Conservation (phyloP, 2,113 vertebrate genomes). For the Xiphias gladius region DNA sequence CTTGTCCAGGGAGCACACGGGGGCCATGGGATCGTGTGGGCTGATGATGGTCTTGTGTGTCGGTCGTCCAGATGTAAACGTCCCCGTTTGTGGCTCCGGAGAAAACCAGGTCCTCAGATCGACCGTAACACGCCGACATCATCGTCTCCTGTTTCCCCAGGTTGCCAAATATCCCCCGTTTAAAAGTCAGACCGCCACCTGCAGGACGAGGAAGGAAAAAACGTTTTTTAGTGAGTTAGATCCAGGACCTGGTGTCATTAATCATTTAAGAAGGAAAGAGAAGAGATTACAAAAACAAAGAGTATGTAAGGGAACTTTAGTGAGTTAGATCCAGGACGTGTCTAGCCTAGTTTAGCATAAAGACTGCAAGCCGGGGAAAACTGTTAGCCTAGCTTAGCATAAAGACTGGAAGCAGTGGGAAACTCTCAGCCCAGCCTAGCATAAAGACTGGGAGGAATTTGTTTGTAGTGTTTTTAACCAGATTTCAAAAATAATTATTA, state of each 20-base stretch:
- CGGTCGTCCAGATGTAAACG: slow-evolving; percentile 98
- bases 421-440: no score
- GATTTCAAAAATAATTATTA: no score
- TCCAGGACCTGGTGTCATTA: not conserved
- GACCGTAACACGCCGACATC: slow-evolving; percentile 95
- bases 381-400: no score
- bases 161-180: slow-evolving; percentile 91
- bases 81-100: slow-evolving; percentile 95
- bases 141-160: slow-evolving; percentile 93
- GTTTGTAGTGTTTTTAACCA: no score
- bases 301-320: no score
- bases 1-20: slow-evolving; percentile 98
- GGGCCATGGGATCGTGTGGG: slow-evolving; percentile 96
- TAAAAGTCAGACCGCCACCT: slow-evolving; percentile 96
- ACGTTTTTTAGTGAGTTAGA: not conserved
- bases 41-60: slow-evolving; percentile 94
- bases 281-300: no score
- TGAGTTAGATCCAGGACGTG: no score
- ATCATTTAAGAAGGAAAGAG: not conserved
- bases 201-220: not conserved
- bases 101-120: slow-evolving; percentile 93
- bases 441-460: no score
- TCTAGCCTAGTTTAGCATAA: not conserved
- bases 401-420: no score
- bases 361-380: not conserved